Evolutionary conservation across 2,888 invertebrate genomes (phyloP).

Genomic region (Apeira syringaria): DNA sequence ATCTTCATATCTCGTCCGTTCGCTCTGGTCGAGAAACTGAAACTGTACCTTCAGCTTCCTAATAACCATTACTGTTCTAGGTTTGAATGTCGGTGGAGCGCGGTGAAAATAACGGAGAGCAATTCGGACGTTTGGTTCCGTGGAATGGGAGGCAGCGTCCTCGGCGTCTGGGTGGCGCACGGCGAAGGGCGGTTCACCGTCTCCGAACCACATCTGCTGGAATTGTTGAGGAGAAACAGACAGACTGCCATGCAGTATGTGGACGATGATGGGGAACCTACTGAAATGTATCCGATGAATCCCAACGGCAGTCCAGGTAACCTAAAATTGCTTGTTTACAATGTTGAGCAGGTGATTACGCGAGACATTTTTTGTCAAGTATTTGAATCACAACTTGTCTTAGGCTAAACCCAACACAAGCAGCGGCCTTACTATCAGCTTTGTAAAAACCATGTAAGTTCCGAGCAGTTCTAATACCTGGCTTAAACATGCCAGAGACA

Average conservation of each 20-base stretch:
- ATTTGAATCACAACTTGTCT: too few relatives aligned
- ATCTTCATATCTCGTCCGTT: too few relatives aligned
- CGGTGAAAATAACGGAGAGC: conserved; percentile 88
- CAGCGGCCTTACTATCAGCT: too few relatives aligned
- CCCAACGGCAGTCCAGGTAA: conserved; percentile 94
- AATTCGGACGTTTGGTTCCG: conserved; percentile 91
- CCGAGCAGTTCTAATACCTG: too few relatives aligned
- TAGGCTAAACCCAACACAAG: too few relatives aligned
- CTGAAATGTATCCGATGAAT: conserved; percentile 95
- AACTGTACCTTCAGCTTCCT: too few relatives aligned
- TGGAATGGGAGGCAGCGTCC: conserved; percentile 93
- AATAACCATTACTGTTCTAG: conserved; percentile 39
- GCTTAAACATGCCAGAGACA: too few relatives aligned
- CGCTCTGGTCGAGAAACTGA: too few relatives aligned
- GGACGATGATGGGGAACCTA: conserved; percentile 89
- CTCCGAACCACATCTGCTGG: conserved; percentile 70
- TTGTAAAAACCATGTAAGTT: too few relatives aligned
- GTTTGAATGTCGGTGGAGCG: conserved; percentile 89
- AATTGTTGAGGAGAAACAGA: conserved; percentile 76
- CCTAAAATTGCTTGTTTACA: too few relatives aligned
- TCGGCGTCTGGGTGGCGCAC: conserved; percentile 99
- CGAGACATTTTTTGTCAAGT: too few relatives aligned
- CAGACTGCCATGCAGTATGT: conserved; percentile 93
- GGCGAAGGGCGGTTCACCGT: conserved; percentile 94
- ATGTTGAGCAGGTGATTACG: too few relatives aligned